These are phyloP conservation scores for Thaumetopoea pityocampa DNA, from an alignment of 1,140 invertebrate genomes.

Conservation along the genomic window DNA sequence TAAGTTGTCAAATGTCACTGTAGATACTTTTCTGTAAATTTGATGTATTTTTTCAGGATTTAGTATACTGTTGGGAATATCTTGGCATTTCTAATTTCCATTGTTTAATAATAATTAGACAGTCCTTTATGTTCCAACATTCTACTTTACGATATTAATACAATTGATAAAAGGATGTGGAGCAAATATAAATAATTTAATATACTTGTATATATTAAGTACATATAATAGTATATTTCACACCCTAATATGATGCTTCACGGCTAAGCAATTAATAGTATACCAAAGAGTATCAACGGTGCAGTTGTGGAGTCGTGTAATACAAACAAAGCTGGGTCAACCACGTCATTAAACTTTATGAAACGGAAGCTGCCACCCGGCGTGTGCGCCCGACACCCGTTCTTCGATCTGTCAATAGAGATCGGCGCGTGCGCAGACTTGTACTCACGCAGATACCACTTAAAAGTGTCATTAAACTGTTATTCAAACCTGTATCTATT, in stretches of 20 bases:
- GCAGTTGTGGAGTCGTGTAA: conserved; percentile 59
- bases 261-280: conserved; percentile 53
- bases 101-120: no score
- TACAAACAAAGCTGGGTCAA: conserved; percentile 71
- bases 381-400: conserved; percentile 43
- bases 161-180: no score
- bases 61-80: no score
- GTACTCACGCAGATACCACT: conserved; percentile 23
- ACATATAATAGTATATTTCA: no score
- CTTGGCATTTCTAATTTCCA: no score
- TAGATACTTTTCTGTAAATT: no score
- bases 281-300: conserved; percentile 54
- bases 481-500: conserved; percentile 14
- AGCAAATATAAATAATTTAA: no score
- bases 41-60: no score
- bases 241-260: conserved; percentile 10
- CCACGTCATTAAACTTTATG: conserved; percentile 69
- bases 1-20: no score
- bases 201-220: no score
- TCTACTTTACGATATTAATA: no score
- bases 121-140: no score
- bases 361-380: conserved; percentile 64
- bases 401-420: conserved; percentile 62
- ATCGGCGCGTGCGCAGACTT: conserved; percentile 59
- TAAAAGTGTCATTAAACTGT: conserved; percentile 14